phyloP scores from a whole-genome alignment of 2,797 vertebrate species.

The Sebastes alutus region DNA sequence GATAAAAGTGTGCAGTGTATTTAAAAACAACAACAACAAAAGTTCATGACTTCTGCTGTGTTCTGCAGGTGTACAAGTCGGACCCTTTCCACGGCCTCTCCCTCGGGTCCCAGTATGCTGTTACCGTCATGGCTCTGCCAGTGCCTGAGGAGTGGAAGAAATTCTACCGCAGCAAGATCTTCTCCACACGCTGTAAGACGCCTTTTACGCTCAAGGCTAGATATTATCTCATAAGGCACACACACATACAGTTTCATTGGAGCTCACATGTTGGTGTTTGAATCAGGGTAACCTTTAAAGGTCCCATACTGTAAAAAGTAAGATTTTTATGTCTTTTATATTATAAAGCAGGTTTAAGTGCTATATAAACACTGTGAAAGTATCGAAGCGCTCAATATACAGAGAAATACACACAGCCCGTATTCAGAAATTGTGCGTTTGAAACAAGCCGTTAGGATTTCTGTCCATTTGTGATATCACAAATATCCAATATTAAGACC shows the following conservation, averaged over 20 bases:
- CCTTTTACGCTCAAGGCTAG: neutral
- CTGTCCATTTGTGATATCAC: too few relatives aligned
- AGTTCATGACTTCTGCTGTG: neutral
- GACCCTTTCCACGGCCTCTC: slow-evolving; percentile 76
- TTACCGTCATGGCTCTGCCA: slow-evolving; percentile 83
- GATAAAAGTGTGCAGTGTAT: neutral
- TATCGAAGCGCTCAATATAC: too few relatives aligned
- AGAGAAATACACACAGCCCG: too few relatives aligned
- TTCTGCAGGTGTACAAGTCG: slow-evolving; percentile 80
- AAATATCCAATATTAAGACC: too few relatives aligned
- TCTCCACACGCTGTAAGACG: slow-evolving; percentile 80
- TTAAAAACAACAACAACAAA: neutral
- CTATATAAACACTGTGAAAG: neutral
- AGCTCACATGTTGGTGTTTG: neutral
- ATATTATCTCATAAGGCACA: neutral
- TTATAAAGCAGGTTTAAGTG: too few relatives aligned
- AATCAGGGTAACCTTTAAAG: neutral
- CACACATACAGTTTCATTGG: neutral
- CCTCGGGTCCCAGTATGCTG: slow-evolving; percentile 75
- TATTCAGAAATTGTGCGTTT: too few relatives aligned
- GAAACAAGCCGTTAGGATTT: too few relatives aligned
- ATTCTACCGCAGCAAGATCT: slow-evolving; percentile 72
- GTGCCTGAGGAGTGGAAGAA: slow-evolving; percentile 81
- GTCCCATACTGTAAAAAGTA: too few relatives aligned
- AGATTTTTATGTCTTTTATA: too few relatives aligned